Evolutionary conservation across 2,797 vertebrate genomes (phyloP).

Genomic region (Poecilia velifera): DNA sequence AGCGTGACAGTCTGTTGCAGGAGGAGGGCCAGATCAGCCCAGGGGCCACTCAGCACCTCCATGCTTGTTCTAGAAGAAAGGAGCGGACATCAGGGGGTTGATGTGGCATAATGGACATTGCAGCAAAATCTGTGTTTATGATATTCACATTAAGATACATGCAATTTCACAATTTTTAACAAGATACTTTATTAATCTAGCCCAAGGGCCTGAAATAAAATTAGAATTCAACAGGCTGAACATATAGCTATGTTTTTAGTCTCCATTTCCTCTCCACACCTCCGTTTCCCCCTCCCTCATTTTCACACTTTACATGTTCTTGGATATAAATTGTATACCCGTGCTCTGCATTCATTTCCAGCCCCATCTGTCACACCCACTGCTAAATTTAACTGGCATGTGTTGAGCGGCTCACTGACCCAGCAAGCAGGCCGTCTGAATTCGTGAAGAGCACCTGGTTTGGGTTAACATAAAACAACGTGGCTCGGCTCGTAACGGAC

Average conservation of each 20-base stretch:
- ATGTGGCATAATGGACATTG: neutral
- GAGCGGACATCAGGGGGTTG: neutral
- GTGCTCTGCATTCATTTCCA: neutral
- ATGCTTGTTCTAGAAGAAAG: conserved; percentile 35
- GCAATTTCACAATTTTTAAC: neutral
- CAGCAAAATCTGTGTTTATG: neutral
- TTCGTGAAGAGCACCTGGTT: neutral
- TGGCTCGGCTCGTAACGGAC: neutral
- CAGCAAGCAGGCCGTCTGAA: too few relatives aligned
- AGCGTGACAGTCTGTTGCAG: conserved; percentile 39
- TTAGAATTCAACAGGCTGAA: neutral
- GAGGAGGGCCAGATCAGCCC: conserved; percentile 66
- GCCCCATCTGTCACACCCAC: neutral
- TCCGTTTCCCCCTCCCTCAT: too few relatives aligned
- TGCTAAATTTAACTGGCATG: neutral
- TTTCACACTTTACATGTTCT: neutral
- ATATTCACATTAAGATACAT: neutral
- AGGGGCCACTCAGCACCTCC: conserved; percentile 65
- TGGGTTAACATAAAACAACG: conserved; percentile 2
- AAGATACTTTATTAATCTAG: neutral
- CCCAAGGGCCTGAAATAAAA: neutral
- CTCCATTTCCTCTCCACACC: too few relatives aligned
- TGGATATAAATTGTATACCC: neutral
- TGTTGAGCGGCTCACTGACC: neutral
- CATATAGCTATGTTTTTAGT: neutral